Evolutionary conservation across 2,888 invertebrate species (phyloP).

Genomic region (Noctua janthina): DNA sequence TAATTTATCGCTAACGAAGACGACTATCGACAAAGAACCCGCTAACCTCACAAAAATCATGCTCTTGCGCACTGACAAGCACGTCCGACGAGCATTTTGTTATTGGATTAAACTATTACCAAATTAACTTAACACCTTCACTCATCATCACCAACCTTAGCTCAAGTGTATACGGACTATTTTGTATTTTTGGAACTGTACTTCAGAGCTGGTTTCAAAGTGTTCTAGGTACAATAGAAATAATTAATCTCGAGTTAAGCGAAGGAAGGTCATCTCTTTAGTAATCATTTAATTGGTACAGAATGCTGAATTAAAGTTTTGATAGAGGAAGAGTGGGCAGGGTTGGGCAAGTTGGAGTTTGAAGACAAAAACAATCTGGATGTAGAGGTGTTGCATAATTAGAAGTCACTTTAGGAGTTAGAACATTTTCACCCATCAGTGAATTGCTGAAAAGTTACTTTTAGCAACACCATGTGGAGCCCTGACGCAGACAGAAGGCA

Average conservation of each 20-base stretch:
- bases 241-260: slow-evolving; percentile 82
- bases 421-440: no score
- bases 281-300: slow-evolving; percentile 81
- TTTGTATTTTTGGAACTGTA: slow-evolving; percentile 27
- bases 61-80: slow-evolving; percentile 69
- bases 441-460: no score
- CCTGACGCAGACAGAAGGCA: no score
- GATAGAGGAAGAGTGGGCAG: slow-evolving; percentile 62
- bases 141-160: slow-evolving; percentile 17
- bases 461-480: no score
- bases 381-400: slow-evolving; percentile 11
- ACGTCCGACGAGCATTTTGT: slow-evolving; percentile 71
- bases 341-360: slow-evolving; percentile 61
- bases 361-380: slow-evolving; percentile 28
- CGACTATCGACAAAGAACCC: slow-evolving; percentile 41
- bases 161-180: slow-evolving; percentile 27
- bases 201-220: slow-evolving; percentile 44
- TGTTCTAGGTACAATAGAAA: slow-evolving; percentile 79
- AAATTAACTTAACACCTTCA: slow-evolving; percentile 22
- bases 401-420: background rate
- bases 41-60: slow-evolving; percentile 63
- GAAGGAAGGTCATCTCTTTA: slow-evolving; percentile 76
- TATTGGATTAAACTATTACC: slow-evolving; percentile 75
- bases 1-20: slow-evolving; percentile 41
- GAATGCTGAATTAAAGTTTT: slow-evolving; percentile 68